Percentiles rank a stretch among this genome's conserved stretches.
phyloP scores from a whole-genome alignment of 2,797 vertebrate species.

The Catostomus latipinnis region DNA sequence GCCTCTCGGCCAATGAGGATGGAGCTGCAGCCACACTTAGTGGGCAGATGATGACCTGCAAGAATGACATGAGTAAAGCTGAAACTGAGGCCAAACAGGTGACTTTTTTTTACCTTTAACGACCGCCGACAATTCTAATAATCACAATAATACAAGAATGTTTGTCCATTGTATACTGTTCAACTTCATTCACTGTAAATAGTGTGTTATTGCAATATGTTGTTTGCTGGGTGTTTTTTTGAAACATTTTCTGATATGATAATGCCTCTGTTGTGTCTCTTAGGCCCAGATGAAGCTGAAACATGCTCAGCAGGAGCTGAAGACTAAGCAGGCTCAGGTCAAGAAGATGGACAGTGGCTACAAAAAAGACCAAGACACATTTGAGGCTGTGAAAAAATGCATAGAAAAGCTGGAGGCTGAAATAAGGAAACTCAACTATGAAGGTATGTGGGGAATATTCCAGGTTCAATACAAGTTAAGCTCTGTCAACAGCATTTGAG shows the following conservation, averaged over 20 bases:
- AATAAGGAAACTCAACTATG: conserved; percentile 86
- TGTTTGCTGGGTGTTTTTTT: background rate
- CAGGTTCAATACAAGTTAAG: no score
- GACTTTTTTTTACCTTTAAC: conserved; percentile 33
- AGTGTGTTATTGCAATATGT: no score
- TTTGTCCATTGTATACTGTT: no score
- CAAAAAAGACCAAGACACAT: conserved; percentile 84
- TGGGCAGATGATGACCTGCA: conserved; percentile 94
- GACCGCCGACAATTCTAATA: no score
- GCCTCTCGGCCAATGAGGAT: conserved; percentile 87
- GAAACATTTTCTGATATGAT: background rate
- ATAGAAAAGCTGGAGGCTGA: conserved; percentile 83
- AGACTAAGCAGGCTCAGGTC: conserved; percentile 88
- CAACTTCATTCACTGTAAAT: no score
- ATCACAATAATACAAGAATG: no score
- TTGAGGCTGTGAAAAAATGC: conserved; percentile 79
- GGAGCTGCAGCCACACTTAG: conserved; percentile 89
- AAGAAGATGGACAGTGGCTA: conserved; percentile 91
- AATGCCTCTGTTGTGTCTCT: background rate
- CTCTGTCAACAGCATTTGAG: no score
- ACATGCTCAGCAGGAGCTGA: conserved; percentile 88
- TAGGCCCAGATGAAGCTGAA: conserved; percentile 94
- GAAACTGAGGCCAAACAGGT: conserved; percentile 94
- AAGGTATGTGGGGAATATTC: conserved; percentile 76
- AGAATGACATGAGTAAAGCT: conserved; percentile 93